These are phyloP conservation scores for Calyptomena viridis DNA, from an alignment of 2,113 vertebrate species.

Conservation along the genomic window DNA sequence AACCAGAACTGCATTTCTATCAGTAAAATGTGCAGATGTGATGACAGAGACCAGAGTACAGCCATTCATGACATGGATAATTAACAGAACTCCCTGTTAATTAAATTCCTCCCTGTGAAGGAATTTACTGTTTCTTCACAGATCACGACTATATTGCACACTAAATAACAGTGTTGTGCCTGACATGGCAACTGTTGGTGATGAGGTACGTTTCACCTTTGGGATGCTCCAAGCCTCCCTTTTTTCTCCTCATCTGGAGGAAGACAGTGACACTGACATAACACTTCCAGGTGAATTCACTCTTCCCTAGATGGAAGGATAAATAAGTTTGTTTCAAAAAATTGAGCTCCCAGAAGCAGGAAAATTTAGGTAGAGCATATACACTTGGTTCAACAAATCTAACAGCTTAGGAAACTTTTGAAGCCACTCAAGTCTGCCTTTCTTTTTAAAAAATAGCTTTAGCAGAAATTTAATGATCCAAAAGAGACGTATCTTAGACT, in stretches of 20 bases:
- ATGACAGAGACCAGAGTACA: background rate
- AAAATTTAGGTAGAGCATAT: background rate
- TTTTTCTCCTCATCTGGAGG: background rate
- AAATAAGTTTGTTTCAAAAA: background rate
- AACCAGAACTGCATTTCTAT: background rate
- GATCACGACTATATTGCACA: background rate
- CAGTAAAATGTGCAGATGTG: background rate
- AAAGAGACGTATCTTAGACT: background rate
- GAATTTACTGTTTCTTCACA: background rate
- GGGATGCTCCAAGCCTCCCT: background rate
- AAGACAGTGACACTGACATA: background rate
- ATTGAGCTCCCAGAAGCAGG: background rate
- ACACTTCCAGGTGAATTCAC: background rate
- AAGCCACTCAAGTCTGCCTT: background rate
- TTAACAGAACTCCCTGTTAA: background rate
- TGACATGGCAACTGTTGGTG: background rate
- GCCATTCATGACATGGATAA: background rate
- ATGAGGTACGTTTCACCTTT: background rate
- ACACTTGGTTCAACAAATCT: background rate
- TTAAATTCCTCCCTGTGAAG: too few relatives aligned
- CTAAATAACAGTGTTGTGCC: background rate
- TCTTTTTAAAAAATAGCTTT: background rate
- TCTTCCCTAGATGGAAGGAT: background rate
- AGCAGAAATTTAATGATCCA: background rate
- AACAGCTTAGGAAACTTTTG: background rate